Conservation (phyloP, 1,140 invertebrate species). For the Neomicropteryx cornuta region DNA sequence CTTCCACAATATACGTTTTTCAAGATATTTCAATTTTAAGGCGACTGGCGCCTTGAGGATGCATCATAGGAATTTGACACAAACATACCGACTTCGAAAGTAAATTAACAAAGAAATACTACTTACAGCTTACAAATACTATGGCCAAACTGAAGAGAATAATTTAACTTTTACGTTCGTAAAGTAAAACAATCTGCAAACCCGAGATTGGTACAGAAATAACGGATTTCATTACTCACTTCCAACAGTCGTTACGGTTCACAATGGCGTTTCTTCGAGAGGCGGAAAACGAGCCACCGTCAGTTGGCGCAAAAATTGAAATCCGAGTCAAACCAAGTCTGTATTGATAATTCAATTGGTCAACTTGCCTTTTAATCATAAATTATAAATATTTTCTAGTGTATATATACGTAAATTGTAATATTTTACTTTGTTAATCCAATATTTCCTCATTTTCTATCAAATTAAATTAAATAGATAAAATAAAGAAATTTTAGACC, state of each 20-base stretch:
- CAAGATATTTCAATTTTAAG: constrained; percentile 24
- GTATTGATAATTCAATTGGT: not conserved
- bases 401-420: no score
- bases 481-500: constrained; percentile 6
- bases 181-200: constrained; percentile 43
- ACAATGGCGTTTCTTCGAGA: constrained; percentile 62
- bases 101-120: constrained; percentile 34
- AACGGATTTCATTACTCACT: constrained; percentile 48
- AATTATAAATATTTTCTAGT: no score
- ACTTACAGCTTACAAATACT: constrained; percentile 30
- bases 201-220: constrained; percentile 52
- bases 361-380: no score
- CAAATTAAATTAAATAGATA: not conserved
- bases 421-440: no score
- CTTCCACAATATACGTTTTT: not conserved
- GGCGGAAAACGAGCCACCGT: constrained; percentile 21
- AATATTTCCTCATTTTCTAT: not conserved
- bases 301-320: no score
- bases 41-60: constrained; percentile 44
- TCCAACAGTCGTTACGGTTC: constrained; percentile 59
- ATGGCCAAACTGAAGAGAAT: constrained; percentile 17
- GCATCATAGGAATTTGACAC: constrained; percentile 51
- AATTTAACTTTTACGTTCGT: constrained; percentile 24
- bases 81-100: constrained; percentile 38
- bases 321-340: constrained; percentile 2